Conservation (phyloP, 2,797 vertebrate species). For the Hydrophis major region DNA sequence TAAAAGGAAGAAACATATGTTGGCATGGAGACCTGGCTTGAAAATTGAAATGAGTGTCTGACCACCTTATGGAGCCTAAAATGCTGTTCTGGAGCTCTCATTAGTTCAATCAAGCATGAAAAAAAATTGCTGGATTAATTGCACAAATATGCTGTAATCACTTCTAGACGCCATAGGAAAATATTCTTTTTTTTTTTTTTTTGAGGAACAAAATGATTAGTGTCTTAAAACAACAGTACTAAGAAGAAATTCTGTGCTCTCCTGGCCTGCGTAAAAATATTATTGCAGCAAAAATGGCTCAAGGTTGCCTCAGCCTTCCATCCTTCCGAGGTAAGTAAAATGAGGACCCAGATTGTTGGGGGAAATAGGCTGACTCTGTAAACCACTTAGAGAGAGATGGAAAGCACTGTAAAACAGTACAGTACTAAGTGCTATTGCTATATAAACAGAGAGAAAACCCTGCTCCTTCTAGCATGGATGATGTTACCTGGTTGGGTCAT, state of each 20-base stretch:
- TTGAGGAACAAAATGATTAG: not conserved
- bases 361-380: too few relatives aligned
- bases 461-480: not conserved
- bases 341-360: too few relatives aligned
- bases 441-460: not conserved
- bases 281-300: not conserved
- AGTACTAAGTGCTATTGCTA: not conserved
- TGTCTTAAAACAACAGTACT: accelerated
- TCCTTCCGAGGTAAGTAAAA: too few relatives aligned
- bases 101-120: not conserved
- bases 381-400: too few relatives aligned
- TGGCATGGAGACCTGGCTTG: not conserved
- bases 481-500: not conserved
- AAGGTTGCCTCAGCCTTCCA: too few relatives aligned
- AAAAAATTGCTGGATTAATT: not conserved
- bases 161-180: not conserved
- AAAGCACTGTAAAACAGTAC: too few relatives aligned
- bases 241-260: not conserved
- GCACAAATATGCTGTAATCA: constrained; percentile 12
- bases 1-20: not conserved
- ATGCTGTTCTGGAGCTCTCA: not conserved
- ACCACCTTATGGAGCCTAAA: not conserved
- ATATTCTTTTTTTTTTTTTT: not conserved
- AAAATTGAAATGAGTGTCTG: not conserved
- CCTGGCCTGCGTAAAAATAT: not conserved